These are phyloP conservation scores for Xestia sexstrigata DNA, from an alignment of 2,888 invertebrate species.

Conservation along the genomic window DNA sequence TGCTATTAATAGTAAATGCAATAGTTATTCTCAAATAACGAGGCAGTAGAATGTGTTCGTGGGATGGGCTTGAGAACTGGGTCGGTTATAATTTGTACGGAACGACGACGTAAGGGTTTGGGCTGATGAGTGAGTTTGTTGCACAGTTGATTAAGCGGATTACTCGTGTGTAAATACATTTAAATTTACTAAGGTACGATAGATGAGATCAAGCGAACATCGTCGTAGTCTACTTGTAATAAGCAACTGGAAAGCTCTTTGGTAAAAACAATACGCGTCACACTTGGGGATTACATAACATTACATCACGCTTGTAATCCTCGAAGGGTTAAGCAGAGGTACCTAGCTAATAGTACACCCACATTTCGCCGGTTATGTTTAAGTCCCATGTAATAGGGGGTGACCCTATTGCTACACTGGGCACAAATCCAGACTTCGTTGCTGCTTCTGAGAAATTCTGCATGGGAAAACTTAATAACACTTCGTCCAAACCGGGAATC, in stretches of 20 bases:
- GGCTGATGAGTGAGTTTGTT: slow-evolving; percentile 25
- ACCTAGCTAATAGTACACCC: too few relatives aligned
- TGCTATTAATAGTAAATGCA: slow-evolving; percentile 56
- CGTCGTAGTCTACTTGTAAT: background rate
- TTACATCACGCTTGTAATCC: too few relatives aligned
- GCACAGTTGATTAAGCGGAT: background rate
- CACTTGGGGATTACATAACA: background rate
- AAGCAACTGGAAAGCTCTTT: background rate
- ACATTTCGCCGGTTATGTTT: too few relatives aligned
- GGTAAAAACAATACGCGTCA: background rate
- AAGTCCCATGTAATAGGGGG: too few relatives aligned
- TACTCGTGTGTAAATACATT: background rate
- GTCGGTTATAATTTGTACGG: slow-evolving; percentile 67
- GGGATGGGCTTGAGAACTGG: slow-evolving; percentile 77
- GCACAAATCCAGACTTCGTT: too few relatives aligned
- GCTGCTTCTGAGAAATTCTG: background rate
- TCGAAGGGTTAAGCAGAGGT: too few relatives aligned
- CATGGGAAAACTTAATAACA: background rate
- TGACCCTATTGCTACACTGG: too few relatives aligned
- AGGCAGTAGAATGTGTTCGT: slow-evolving; percentile 72
- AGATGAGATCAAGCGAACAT: background rate
- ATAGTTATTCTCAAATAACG: slow-evolving; percentile 45
- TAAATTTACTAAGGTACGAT: background rate
- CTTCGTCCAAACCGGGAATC: background rate
- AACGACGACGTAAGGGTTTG: slow-evolving; percentile 33